Evolutionary conservation across 1,140 invertebrate genomes (phyloP).

Genomic region (Drosophila pectinifera): DNA sequence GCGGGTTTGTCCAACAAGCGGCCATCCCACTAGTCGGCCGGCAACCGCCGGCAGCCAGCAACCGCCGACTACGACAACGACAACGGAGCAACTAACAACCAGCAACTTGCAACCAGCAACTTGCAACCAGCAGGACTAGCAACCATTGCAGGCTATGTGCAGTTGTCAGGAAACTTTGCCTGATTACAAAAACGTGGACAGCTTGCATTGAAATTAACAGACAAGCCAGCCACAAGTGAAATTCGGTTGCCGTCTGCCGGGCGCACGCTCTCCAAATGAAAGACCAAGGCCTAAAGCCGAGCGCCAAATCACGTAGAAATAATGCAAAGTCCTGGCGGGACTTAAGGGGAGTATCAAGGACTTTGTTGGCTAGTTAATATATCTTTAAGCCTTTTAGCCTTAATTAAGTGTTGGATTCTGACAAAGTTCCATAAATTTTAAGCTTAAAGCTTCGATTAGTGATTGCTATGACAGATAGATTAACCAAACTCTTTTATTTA

Average conservation of each 20-base stretch:
- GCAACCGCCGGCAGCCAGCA: slow-evolving; percentile 31
- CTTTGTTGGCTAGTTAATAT: not conserved
- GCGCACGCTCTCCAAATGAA: slow-evolving; percentile 27
- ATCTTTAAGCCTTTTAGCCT: not conserved
- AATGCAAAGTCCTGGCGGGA: slow-evolving; percentile 49
- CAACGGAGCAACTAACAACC: slow-evolving; percentile 26
- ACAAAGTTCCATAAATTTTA: too few relatives aligned
- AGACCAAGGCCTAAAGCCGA: slow-evolving; percentile 1
- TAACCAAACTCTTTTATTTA: too few relatives aligned
- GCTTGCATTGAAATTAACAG: slow-evolving; percentile 78
- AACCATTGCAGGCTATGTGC: slow-evolving; percentile 59
- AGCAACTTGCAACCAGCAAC: slow-evolving; percentile 34
- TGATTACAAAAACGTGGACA: slow-evolving; percentile 80
- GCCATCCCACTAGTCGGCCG: slow-evolving; percentile 37
- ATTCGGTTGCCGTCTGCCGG: slow-evolving; percentile 64
- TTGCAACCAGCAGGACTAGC: slow-evolving; percentile 39
- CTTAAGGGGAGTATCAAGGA: slow-evolving; percentile 4
- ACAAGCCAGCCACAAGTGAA: slow-evolving; percentile 76
- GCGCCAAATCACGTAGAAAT: slow-evolving; percentile 62
- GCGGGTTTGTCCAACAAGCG: slow-evolving; percentile 61
- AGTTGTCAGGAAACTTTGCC: slow-evolving; percentile 78
- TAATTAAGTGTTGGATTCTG: too few relatives aligned
- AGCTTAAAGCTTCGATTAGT: too few relatives aligned
- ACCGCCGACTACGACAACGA: slow-evolving; percentile 25
- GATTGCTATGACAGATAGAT: too few relatives aligned